Evolutionary conservation across 2,888 invertebrate genomes (phyloP).

Genomic region (Watsonalla cultraria): DNA sequence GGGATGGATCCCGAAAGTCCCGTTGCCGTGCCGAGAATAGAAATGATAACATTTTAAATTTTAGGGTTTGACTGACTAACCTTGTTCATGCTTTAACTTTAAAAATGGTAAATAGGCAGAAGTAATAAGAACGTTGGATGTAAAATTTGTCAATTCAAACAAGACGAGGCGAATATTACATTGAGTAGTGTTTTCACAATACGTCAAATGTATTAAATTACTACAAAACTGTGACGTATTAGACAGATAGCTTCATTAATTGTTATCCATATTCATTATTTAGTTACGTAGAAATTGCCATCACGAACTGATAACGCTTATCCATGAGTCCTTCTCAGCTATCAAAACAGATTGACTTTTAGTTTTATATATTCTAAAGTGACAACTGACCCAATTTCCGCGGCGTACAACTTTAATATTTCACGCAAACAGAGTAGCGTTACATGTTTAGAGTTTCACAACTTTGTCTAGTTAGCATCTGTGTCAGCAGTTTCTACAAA

Average conservation of each 20-base stretch:
- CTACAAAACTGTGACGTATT: not conserved
- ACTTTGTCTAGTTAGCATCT: not conserved
- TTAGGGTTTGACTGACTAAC: too few species aligned
- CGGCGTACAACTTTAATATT: too few species aligned
- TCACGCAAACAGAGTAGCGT: not conserved
- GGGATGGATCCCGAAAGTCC: conserved; percentile 15
- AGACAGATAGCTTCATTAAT: not conserved
- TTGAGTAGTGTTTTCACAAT: too few species aligned
- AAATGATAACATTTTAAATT: conserved; percentile 4
- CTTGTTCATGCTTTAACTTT: too few species aligned
- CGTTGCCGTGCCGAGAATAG: conserved; percentile 12
- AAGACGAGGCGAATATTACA: too few species aligned
- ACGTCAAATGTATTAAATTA: too few species aligned
- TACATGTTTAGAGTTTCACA: not conserved
- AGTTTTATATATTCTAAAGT: not conserved
- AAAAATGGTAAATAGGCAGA: too few species aligned
- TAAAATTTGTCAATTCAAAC: too few species aligned
- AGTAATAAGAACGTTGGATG: too few species aligned
- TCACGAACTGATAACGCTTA: not conserved
- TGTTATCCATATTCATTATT: not conserved
- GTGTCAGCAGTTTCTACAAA: not conserved
- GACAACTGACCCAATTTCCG: not conserved
- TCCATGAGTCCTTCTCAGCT: not conserved
- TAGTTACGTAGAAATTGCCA: not conserved
- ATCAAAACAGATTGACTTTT: not conserved